Evolutionary conservation across 2,888 invertebrate species (phyloP), one percentile per base, ranked within the genome.

Genomic region (Thelaira solivaga): DNA sequence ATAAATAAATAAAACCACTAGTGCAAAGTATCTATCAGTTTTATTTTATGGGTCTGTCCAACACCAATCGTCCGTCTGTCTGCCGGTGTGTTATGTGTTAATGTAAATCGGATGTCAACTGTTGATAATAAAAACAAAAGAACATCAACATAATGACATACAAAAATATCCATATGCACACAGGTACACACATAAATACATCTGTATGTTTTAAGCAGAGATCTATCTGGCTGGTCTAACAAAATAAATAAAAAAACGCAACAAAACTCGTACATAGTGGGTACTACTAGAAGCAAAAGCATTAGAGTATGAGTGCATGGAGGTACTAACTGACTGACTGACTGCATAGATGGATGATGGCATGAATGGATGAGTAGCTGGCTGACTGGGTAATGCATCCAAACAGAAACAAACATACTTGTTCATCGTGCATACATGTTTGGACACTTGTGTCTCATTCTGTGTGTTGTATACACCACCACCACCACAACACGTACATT

Each of bases 41-140:
- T 16, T 22, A 47, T 24, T 57, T 57, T 16, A 26, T 26, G n/a
- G n/a, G n/a, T 68, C 24, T 36, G 73, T 51, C 62, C 24, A 51
- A 13, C n/a, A n/a, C n/a, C 34, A 39, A 13, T 51, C 10, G 47
- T 24, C 16, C 11, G 49, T 13, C 64, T 18, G 55, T 24, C 55
- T 31, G 43, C 16, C 51, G 43, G 69, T 53, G 45, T 69, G 77
- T 51, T 78, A 78, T 78, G 74, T 83, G 77, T 83, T 86, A 86
- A 87, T 87, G 87, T 87, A 87, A 86, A 87, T 86, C 87, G 87
- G 86, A 87, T 86, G 86, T 87, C 86, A 86, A 84, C 84, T 74
- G 65, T 74, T 61, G 69, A 45, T 69, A 6, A 24, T 31, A 29
- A 64, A 41, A 34, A 65, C 47, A 39, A 41, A 61, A 45, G 11